phyloP scores from a whole-genome alignment of 2,113 vertebrate species.

The Dipodomys spectabilis region DNA sequence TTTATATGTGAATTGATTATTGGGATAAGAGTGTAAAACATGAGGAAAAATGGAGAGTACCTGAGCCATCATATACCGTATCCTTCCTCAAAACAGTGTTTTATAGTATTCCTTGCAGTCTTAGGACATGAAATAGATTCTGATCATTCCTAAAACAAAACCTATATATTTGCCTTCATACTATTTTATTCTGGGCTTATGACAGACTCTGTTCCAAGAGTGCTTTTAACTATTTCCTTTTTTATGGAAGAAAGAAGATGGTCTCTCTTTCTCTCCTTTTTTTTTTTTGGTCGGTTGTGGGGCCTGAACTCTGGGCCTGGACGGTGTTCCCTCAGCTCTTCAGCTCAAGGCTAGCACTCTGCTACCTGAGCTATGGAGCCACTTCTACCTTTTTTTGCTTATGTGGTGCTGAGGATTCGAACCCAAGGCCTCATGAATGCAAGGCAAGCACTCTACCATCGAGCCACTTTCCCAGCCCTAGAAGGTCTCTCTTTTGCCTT shows the following conservation, averaged over 20 bases:
- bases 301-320: no score
- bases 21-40: constrained; percentile 15
- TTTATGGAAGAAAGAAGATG: no score
- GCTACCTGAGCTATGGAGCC: no score
- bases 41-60: background rate
- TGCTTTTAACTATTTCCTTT: background rate
- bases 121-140: background rate
- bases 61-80: background rate
- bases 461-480: no score
- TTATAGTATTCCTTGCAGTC: background rate
- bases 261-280: no score
- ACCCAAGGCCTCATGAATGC: no score
- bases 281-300: no score
- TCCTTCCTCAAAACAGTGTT: background rate
- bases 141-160: constrained; percentile 12
- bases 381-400: no score
- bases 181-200: background rate
- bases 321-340: no score
- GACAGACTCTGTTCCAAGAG: background rate
- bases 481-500: background rate
- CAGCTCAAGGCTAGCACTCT: no score
- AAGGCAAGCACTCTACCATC: no score
- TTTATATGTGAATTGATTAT: constrained; percentile 18
- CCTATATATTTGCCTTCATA: background rate
- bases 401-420: no score